A percentile compares a stretch with the other conserved stretches of the same genome.
These are phyloP conservation scores for Pelodiscus sinensis DNA, from an alignment of 2,113 vertebrate genomes.

Conservation along the genomic window DNA sequence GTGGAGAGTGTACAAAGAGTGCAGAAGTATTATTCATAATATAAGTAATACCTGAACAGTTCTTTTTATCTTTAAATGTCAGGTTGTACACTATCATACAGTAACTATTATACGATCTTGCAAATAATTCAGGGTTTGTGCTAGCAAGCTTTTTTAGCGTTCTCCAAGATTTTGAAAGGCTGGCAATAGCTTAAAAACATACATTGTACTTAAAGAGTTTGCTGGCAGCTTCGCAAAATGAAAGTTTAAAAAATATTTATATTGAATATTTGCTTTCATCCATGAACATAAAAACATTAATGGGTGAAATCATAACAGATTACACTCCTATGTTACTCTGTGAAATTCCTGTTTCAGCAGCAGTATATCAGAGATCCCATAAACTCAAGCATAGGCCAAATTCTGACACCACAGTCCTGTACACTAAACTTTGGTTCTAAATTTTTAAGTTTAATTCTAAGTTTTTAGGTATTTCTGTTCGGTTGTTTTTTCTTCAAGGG, in stretches of 20 bases:
- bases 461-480: neutral
- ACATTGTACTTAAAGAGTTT: neutral
- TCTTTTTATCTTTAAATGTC: constrained; percentile 23
- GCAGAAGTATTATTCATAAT: constrained; percentile 39
- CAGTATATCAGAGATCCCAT: constrained; percentile 44
- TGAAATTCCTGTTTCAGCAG: neutral
- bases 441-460: no score
- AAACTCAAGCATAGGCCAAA: constrained; percentile 63
- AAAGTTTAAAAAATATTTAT: neutral
- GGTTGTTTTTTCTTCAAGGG: no score
- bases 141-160: neutral
- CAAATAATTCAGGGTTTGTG: neutral
- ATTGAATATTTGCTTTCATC: neutral
- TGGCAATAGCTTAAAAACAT: neutral
- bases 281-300: constrained; percentile 13
- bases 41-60: constrained; percentile 1
- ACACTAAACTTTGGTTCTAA: constrained; percentile 48
- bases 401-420: constrained; percentile 59
- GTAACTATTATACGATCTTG: constrained; percentile 10
- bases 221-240: neutral
- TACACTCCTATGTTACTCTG: constrained; percentile 27
- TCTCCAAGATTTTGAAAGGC: constrained; percentile 22
- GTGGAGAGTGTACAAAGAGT: constrained; percentile 39
- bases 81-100: constrained; percentile 26
- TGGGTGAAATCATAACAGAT: neutral